These are phyloP conservation scores for Psettodes erumei DNA, from an alignment of 2,113 vertebrate species.

Conservation along the genomic window DNA sequence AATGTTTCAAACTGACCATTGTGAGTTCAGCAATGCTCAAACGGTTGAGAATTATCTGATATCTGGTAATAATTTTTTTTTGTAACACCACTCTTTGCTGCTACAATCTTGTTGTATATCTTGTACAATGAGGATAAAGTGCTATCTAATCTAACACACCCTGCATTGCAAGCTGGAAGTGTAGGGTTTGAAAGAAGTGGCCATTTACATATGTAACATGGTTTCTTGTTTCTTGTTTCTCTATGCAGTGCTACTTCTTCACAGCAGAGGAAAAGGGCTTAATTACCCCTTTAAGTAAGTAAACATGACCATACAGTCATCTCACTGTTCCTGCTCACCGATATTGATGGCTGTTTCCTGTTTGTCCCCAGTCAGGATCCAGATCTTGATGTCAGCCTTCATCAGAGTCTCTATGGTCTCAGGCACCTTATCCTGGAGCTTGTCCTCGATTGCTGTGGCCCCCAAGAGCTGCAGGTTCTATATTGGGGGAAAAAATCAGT, in stretches of 20 bases:
- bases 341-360: conserved; percentile 99
- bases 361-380: conserved; percentile 98
- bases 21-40: no score
- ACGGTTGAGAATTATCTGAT: no score
- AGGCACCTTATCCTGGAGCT: conserved; percentile 96
- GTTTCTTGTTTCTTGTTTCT: no score
- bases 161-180: neutral
- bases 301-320: neutral
- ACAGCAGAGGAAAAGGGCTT: no score
- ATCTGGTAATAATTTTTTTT: no score
- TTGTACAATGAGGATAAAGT: no score
- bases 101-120: no score
- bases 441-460: conserved; percentile 98
- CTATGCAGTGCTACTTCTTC: no score
- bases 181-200: neutral
- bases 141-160: no score
- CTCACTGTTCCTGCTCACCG: conserved; percentile 80
- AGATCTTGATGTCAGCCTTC: conserved; percentile 99
- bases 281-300: neutral
- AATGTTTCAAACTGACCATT: no score
- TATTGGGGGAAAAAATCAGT: conserved; percentile 12
- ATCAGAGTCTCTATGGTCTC: conserved; percentile 98
- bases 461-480: conserved; percentile 97
- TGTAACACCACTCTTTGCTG: no score
- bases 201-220: no score